Conservation (phyloP, 1,140 invertebrate species). For the Gerris buenoi region DNA sequence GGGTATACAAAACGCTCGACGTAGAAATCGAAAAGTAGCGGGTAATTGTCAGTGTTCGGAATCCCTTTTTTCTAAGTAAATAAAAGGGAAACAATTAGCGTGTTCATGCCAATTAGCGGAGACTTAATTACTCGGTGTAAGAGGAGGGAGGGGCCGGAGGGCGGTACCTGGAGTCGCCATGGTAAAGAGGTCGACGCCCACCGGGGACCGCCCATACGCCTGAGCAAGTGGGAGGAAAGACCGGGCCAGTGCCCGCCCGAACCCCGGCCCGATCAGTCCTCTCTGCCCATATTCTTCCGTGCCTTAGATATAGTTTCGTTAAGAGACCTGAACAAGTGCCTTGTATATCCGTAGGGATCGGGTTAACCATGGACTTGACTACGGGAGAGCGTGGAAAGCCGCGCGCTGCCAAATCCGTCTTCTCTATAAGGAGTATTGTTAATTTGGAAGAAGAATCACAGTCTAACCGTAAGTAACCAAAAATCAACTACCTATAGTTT, state of each 20-base stretch:
- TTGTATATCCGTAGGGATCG: too few relatives aligned
- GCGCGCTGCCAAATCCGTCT: slow-evolving; percentile 14
- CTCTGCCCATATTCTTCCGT: neutral
- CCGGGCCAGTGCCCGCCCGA: neutral
- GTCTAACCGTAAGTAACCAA: neutral
- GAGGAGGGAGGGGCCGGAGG: neutral
- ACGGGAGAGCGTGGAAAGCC: slow-evolving; percentile 15
- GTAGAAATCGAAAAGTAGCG: too few relatives aligned
- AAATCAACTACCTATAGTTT: too few relatives aligned
- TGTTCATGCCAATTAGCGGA: neutral
- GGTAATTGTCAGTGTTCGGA: too few relatives aligned
- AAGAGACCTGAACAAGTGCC: too few relatives aligned
- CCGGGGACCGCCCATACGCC: neutral
- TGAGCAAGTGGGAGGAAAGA: neutral
- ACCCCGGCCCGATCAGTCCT: neutral
- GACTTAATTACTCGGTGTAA: neutral
- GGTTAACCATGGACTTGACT: slow-evolving; percentile 10
- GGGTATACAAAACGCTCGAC: too few relatives aligned
- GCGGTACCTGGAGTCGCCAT: neutral
- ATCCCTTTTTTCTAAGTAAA: neutral
- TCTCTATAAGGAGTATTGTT: slow-evolving; percentile 15
- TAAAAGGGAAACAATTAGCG: neutral
- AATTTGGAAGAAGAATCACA: slow-evolving; percentile 13
- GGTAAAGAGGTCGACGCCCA: neutral
- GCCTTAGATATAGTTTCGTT: neutral